Evolutionary conservation across 1,140 invertebrate genomes (phyloP).

Genomic region (Helicorthomorpha holstii): DNA sequence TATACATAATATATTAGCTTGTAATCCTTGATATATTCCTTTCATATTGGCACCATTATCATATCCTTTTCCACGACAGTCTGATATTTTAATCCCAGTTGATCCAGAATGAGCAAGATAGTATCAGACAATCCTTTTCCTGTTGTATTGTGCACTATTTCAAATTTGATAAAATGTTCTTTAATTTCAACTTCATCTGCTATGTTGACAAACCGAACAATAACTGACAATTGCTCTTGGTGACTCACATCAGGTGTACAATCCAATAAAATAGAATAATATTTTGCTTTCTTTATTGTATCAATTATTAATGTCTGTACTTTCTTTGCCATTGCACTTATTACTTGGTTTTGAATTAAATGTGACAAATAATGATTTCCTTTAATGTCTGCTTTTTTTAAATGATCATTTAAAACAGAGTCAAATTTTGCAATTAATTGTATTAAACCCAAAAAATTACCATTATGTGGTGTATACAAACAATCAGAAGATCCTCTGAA

Average conservation of each 20-base stretch:
- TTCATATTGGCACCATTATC: constrained; percentile 9
- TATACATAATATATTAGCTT: constrained; percentile 1
- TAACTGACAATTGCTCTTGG: constrained; percentile 15
- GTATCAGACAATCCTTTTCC: constrained; percentile 8
- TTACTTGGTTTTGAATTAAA: constrained; percentile 4
- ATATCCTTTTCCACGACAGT: constrained; percentile 10
- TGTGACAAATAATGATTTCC: constrained; percentile 2
- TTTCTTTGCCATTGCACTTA: not conserved
- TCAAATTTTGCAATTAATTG: constrained; percentile 4
- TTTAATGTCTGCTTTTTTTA: not conserved
- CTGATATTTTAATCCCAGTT: constrained; percentile 11
- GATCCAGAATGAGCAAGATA: constrained; percentile 10
- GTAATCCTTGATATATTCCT: not conserved
- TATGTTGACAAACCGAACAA: constrained; percentile 4
- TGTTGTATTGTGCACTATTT: constrained; percentile 6
- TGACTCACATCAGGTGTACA: constrained; percentile 16
- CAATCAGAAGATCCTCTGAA: not conserved
- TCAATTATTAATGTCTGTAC: constrained; percentile 8
- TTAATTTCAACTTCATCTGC: not conserved
- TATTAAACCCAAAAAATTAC: constrained; percentile 2
- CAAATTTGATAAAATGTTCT: constrained; percentile 13
- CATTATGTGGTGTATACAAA: constrained; percentile 2
- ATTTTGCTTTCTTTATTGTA: constrained; percentile 9
- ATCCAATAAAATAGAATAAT: constrained; percentile 16
- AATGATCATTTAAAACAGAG: constrained; percentile 4